A percentile compares a stretch with the other conserved stretches of the same genome.
Evolutionary conservation across 1,140 invertebrate genomes (phyloP).

Genomic region (Euura lappo): DNA sequence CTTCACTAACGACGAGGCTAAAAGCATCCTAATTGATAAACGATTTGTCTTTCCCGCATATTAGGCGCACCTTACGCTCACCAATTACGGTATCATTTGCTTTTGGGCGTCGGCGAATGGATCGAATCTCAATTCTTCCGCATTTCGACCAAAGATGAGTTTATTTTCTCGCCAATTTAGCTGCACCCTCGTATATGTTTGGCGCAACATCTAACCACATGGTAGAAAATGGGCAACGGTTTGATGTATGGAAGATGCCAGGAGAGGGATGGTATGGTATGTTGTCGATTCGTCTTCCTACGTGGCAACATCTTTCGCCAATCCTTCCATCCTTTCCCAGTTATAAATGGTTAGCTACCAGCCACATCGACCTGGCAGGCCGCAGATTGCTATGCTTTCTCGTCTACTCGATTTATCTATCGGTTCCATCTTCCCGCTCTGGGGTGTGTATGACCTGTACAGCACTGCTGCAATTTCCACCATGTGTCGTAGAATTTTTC

Average conservation of each 20-base stretch:
- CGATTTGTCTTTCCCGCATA: not conserved
- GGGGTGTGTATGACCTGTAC: not conserved
- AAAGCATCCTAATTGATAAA: not conserved
- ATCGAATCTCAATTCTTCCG: too few relatives aligned
- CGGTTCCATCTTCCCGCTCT: conserved; percentile 2
- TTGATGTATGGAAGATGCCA: conserved; percentile 7
- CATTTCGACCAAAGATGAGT: not conserved
- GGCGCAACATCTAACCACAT: conserved; percentile 3
- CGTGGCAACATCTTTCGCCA: conserved; percentile 2
- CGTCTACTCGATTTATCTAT: conserved; percentile 5
- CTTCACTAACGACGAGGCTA: not conserved
- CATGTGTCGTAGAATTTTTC: too few relatives aligned
- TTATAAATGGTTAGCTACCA: not conserved
- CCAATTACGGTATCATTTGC: too few relatives aligned
- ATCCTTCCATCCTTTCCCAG: conserved; percentile 6
- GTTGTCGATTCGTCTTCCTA: conserved; percentile 6
- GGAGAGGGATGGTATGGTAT: not conserved
- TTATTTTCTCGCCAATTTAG: conserved; percentile 1
- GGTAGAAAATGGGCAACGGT: conserved; percentile 2
- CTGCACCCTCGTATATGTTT: not conserved
- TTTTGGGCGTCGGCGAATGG: too few relatives aligned
- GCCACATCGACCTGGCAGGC: conserved; percentile 3
- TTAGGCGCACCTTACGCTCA: not conserved
- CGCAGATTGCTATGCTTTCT: conserved; percentile 4
- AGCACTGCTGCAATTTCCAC: too few relatives aligned